A percentile compares a stretch with the other conserved stretches of the same genome.
Conservation (phyloP, 2,797 vertebrate species). For the Linurgus olivaceus region DNA sequence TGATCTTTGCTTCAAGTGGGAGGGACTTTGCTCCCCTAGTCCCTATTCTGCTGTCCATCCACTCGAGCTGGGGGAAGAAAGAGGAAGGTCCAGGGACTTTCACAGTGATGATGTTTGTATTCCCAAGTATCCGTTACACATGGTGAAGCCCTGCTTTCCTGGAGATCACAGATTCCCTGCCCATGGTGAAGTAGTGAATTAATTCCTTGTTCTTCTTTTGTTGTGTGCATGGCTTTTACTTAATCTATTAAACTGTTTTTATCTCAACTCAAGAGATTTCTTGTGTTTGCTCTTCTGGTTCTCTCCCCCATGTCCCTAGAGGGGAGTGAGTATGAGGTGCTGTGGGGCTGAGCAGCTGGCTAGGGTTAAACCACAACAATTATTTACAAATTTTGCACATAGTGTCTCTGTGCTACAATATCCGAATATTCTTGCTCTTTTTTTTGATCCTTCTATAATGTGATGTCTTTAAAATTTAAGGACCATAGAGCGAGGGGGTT, state of each 20-base stretch:
- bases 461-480: not conserved
- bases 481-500: not conserved
- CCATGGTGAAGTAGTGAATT: not conserved
- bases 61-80: accelerated
- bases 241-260: not conserved
- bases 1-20: not conserved
- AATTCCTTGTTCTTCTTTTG: not conserved
- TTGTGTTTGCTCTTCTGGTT: not conserved
- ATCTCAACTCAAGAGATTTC: not conserved
- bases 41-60: not conserved
- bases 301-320: not conserved
- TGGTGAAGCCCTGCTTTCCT: not conserved
- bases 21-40: not conserved
- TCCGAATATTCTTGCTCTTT: not conserved
- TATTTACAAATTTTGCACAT: not conserved
- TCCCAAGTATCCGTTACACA: not conserved
- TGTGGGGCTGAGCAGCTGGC: not conserved
- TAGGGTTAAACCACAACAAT: not conserved
- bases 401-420: not conserved
- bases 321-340: accelerated
- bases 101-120: too few relatives aligned
- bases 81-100: too few relatives aligned
- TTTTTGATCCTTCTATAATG: not conserved
- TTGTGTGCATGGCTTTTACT: accelerated
- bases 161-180: not conserved